A percentile compares a stretch with the other conserved stretches of the same genome.
These are phyloP conservation scores for Heliconius charithonia DNA, from an alignment of 2,888 invertebrate genomes.

Conservation along the genomic window DNA sequence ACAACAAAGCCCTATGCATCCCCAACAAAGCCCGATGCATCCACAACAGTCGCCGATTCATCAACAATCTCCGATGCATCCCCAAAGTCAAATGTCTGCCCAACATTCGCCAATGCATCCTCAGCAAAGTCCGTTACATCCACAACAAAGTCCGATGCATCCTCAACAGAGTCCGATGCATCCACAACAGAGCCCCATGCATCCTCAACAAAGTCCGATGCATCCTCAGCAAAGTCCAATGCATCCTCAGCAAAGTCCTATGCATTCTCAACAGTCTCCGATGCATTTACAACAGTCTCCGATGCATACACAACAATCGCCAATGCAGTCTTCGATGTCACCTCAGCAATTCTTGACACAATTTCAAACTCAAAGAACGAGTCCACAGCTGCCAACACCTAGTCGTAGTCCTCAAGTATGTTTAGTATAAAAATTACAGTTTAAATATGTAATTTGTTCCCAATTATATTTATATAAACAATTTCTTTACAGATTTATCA, in stretches of 20 bases:
- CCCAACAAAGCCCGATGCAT: conserved; percentile 59
- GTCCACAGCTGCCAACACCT: conserved; percentile 77
- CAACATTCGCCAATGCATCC: conserved; percentile 67
- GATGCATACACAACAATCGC: conserved; percentile 68
- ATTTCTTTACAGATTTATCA: conserved; percentile 71
- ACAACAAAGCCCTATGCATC: conserved; percentile 64
- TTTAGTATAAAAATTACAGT: neutral
- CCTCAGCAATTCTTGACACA: conserved; percentile 63
- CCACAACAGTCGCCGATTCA: conserved; percentile 67
- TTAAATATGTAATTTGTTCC: neutral
- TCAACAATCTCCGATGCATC: conserved; percentile 56
- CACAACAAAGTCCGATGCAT: conserved; percentile 69
- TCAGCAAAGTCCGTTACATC: conserved; percentile 67
- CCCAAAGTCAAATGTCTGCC: conserved; percentile 63
- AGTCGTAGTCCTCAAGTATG: conserved; percentile 79
- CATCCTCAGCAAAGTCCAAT: conserved; percentile 67
- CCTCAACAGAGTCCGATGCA: conserved; percentile 67
- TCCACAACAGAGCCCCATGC: conserved; percentile 65
- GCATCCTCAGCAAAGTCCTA: conserved; percentile 67
- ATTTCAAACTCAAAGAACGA: conserved; percentile 76
- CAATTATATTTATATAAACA: conserved; percentile 9
- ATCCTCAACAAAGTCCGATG: conserved; percentile 66
- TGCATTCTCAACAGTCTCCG: conserved; percentile 61
- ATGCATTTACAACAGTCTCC: conserved; percentile 61
- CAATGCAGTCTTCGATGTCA: conserved; percentile 60